A percentile compares a stretch with the other conserved stretches of the same genome.
Conservation (phyloP, 2,113 vertebrate species). For the Anolis sagrei region DNA sequence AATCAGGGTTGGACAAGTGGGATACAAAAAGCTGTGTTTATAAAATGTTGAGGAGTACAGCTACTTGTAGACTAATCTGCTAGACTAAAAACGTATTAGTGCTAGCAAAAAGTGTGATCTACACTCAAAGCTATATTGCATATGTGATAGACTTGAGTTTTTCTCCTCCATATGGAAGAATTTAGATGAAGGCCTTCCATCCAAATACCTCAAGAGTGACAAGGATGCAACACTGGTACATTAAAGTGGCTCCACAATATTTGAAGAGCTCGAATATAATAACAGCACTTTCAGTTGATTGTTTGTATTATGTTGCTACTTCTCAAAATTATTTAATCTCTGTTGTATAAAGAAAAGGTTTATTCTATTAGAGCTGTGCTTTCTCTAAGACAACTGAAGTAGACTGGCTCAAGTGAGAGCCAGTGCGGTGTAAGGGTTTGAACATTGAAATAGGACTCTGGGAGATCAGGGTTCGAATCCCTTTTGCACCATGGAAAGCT, state of each 20-base stretch:
- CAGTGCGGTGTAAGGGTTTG: background rate
- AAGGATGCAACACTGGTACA: background rate
- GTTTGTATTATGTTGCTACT: background rate
- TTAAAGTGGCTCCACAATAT: background rate
- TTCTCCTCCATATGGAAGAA: background rate
- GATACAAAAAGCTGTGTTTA: background rate
- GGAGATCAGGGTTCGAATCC: too few species aligned
- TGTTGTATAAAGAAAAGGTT: background rate
- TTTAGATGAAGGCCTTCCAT: background rate
- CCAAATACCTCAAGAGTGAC: background rate
- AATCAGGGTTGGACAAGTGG: background rate
- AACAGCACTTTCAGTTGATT: too few species aligned
- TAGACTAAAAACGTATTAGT: too few species aligned
- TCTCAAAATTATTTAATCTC: background rate
- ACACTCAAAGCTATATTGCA: too few species aligned
- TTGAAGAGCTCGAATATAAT: too few species aligned
- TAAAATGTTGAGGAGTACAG: background rate
- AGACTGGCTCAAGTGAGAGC: too few species aligned
- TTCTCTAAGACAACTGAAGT: background rate
- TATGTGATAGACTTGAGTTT: background rate
- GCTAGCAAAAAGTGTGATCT: too few species aligned
- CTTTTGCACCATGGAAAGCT: too few species aligned
- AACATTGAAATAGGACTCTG: too few species aligned
- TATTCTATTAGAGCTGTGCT: background rate
- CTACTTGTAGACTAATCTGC: background rate